Evolutionary conservation across 2,888 invertebrate genomes (phyloP), one percentile per base, ranked within the genome.

Genomic region (Epistrophe eligans): DNA sequence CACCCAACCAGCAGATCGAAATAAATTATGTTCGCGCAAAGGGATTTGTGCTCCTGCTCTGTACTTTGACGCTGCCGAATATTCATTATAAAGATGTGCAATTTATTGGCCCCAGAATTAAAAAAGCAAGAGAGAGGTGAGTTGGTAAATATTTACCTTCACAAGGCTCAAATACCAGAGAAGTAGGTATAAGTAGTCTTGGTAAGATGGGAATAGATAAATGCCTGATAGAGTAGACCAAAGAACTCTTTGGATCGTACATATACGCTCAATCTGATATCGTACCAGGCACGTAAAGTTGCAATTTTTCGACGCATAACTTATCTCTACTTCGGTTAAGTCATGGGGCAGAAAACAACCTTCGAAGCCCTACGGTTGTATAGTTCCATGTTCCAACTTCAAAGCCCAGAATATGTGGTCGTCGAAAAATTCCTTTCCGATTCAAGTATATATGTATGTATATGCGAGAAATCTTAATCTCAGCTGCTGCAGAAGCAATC

Each of bases 11-110:
- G 67, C 19, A 73, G 67, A 74, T 70, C n/a, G 64, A 81, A 77
- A 82, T 85, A 85, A 85, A 85, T 85, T 74, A 85, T 82, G 82
- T 71, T 71, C 66, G 77, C 70, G 52, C 73, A 85, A 79, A 79
- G 77, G 77, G 70, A 43, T 72, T 66, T 19, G 48, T 50, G 62
- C 67, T 71, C 28, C 67, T 81, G 58, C 77, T 70, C 74, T 81
- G 43, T 79, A 81, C 77, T 82, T 74, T 81, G 77, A 64, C 73
- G 73, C 73, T 77, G 70, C 70, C 77, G 85, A 85, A 73, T 77
- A 35, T 45, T 40, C 35, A 74, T 70, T 74, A 62, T 77, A 81
- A 77, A 70, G 81, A 79, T 24, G 64, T 48, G 62, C 70, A 81
- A 79, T 79, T 79, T 84, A 84, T 83, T 83, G 77, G 77, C 38